Evolutionary conservation across 1,140 invertebrate species (phyloP), one percentile per base, ranked within the genome.

Genomic region (Trichoplusia ni): DNA sequence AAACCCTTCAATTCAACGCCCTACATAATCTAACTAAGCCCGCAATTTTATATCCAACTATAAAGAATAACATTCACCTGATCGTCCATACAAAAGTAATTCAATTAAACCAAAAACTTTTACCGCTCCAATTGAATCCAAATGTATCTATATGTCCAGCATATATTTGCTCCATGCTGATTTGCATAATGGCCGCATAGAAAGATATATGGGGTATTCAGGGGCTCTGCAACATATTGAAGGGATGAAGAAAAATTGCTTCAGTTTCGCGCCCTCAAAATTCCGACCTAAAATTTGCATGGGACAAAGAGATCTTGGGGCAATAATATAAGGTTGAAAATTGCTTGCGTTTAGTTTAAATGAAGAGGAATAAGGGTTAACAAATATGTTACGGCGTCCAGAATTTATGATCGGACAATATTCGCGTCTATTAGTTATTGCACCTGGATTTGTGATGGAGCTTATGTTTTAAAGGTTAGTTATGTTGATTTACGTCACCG

Each of bases 211-310:
- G 71, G 71, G 63, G 63, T 59, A 67, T 79, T 69, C 67, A 73
- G 67, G 67, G 62, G 65, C 67, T 59, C 66, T 68, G 59, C 64
- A 84, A 84, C 81, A 87, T 87, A 87, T 85, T 85, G 79, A 69
- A 72, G 70, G 71, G 79, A 73, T 84, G 66, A 69, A 79, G 81
- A 86, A 79, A 86, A 86, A 86, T 84, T 75, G 74, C 73, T 73
- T 70, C 53, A 63, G 69, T 75, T 70, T 74, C 69, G 70, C 68
- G 65, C 60, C 67, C 65, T 76, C 72, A 77, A 84, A 74, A 81
- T 63, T 72, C 69, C 67, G 62, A 62, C 71, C 69, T 71, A 71
- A 77, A 78, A 81, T 81, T 79, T 83, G 70, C 77, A 78, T 78
- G 13, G 14, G 11, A 44, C 49, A 59, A 67, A 63, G 47, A 64